phyloP scores from a whole-genome alignment of 2,113 vertebrate species.

The Solea senegalensis region DNA sequence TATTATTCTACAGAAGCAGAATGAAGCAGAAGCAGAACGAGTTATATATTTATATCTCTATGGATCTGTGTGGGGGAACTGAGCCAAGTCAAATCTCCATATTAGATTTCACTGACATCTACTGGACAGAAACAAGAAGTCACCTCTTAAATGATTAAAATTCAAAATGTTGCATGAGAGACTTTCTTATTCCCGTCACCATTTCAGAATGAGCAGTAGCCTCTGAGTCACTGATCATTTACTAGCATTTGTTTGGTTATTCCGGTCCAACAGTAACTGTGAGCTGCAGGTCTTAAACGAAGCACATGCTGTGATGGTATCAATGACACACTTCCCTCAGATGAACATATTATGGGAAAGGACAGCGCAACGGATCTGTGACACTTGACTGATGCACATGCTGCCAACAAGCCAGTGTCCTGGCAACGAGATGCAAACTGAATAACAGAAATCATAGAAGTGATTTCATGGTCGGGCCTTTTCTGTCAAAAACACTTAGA shows the following conservation, averaged over 20 bases:
- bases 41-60: too few relatives aligned
- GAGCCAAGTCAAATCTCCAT: neutral
- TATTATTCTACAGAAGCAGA: too few relatives aligned
- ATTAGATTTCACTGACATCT: slow-evolving; percentile 47
- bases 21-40: too few relatives aligned
- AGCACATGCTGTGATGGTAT: slow-evolving; percentile 11
- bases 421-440: slow-evolving; percentile 19
- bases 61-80: neutral
- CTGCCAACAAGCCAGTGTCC: neutral
- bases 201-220: neutral
- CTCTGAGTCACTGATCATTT: neutral
- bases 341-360: slow-evolving; percentile 6
- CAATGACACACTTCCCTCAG: slow-evolving; percentile 1
- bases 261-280: slow-evolving; percentile 6
- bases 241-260: slow-evolving; percentile 6
- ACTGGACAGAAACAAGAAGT: slow-evolving; percentile 26
- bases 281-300: slow-evolving; percentile 14
- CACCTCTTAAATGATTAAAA: too few relatives aligned
- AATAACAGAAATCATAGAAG: slow-evolving; percentile 8
- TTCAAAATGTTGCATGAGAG: neutral
- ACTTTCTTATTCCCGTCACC: neutral
- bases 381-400: slow-evolving; percentile 12
- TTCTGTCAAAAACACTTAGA: neutral
- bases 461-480: neutral
- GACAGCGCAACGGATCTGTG: neutral